Evolutionary conservation across 53 echinoderm and acorn worm species (phyloP), one percentile per base, ranked within the genome.

Genomic region (Hippasteria phrygiana): DNA sequence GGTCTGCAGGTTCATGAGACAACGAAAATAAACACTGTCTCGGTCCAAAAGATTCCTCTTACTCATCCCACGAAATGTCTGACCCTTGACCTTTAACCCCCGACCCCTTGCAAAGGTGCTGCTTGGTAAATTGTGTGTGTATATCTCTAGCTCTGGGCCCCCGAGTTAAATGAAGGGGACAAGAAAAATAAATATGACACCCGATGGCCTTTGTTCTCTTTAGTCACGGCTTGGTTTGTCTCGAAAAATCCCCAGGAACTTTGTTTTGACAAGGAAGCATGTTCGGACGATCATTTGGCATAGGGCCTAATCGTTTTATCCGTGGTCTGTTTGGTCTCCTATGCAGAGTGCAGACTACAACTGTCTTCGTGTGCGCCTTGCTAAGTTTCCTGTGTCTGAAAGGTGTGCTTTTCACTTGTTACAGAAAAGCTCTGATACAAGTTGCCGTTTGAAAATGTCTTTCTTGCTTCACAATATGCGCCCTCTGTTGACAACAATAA

Each of bases 1-100:
- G n/a, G 26, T 22, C 22, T 24, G 7, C 59, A 59, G 18, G 3
- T 39, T 24, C 66, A 14, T 6, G 31, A 47, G 47, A 75, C 50
- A 47, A 75, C 8, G 33, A 75, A 48, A 75, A 75, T 33, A 75
- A 48, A 75, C 75, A 75, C 43, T 37, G 75, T 48, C 75, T 50
- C 48, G 47, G 50, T 26, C 73, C 47, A 27, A 14, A 28, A 75
- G 75, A 75, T 48, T 75, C 48, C 29, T 43, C 50, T 29, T 31
- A 3, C 75, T 50, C 50, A 75, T 75, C 75, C 33, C 47, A 75
- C 11, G 43, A 74, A 43, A 75, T 3, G 48, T 4, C 47, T 13
- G 32, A 75, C 47, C 75, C 26, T 75, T 75, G 12, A 50, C 48
- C 51, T 33, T 48, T 50, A 5, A 75, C 51, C 73, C 17, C 17